Evolutionary conservation across 2,888 invertebrate species (phyloP), one percentile per base, ranked within the genome.

Genomic region (Cheiracanthium punctorium): DNA sequence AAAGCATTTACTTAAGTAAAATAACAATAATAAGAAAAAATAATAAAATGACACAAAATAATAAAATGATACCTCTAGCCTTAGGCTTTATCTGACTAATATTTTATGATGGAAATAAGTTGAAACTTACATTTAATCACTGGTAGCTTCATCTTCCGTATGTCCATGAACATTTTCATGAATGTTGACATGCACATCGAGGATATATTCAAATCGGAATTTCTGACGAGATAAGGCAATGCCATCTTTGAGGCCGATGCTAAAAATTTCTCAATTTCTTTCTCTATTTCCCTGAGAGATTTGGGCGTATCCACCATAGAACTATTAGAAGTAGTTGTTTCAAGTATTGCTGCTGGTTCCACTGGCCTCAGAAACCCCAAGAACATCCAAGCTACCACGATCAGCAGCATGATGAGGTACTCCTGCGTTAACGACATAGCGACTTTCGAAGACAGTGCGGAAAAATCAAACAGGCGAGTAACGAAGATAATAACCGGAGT

Each of bases 91-190:
- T 37, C 37, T 37, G 4, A 37, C 4, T 37, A 37, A 37, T 37
- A 37, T 10, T 37, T 37, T 37, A 4, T 37, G 10, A 37, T 37
- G 37, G 10, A 37, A 32, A 4, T 17, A 32, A 8, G 37, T 7
- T 7, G 4, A 37, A 30, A 85, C 84, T 85, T 32, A 85, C 84
- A 43, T 74, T 85, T 85, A 8, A 80, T 69, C 7, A 74, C 74
- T 0, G 84, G 84, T 14, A 85, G 20, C 28, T 85, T 85, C n/a
- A 85, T n/a, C 20, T 79, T 85, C 7, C 79, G 73, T n/a, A 85
- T 20, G 30, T 85, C 84, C 30, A 85, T 41, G 4, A 79, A 85
- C 37, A 85, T 79, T 37, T 79, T 85, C 17, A 85, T 43, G 12
- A 85, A 74, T 0, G 84, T 85, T 0, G 79, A 67, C 84, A 85